Conservation (phyloP, 2,888 invertebrate genomes). For the Tethea ocularis region DNA sequence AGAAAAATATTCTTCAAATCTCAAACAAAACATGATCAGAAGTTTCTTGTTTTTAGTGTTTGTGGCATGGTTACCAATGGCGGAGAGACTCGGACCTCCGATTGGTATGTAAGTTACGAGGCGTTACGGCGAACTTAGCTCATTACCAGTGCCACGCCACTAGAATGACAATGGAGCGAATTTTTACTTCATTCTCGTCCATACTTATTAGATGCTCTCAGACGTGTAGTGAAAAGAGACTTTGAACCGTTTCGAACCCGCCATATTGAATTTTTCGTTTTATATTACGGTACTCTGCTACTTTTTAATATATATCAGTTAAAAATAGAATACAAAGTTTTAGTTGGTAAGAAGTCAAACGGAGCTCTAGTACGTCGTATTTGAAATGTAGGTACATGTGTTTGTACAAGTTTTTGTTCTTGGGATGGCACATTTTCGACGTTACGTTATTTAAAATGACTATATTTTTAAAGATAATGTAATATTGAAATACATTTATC, state of each 20-base stretch:
- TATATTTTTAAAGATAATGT: too few relatives aligned
- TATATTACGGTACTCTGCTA: constrained; percentile 25
- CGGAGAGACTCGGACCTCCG: constrained; percentile 49
- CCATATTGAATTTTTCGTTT: constrained; percentile 61
- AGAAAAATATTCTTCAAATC: constrained; percentile 37
- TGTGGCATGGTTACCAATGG: constrained; percentile 72
- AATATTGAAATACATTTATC: too few relatives aligned
- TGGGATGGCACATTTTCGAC: too few relatives aligned
- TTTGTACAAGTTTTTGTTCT: not conserved
- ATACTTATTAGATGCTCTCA: constrained; percentile 64
- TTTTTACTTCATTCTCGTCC: constrained; percentile 75
- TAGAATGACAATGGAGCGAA: constrained; percentile 76
- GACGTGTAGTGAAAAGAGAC: constrained; percentile 60
- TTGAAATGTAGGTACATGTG: not conserved
- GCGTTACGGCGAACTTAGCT: constrained; percentile 81
- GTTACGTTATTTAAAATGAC: too few relatives aligned
- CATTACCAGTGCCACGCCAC: constrained; percentile 74
- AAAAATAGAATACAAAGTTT: not conserved
- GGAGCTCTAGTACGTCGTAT: not conserved
- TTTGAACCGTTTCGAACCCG: constrained; percentile 49
- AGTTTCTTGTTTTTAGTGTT: constrained; percentile 67
- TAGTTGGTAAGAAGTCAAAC: not conserved
- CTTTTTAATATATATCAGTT: constrained; percentile 19
- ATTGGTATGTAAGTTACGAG: constrained; percentile 82
- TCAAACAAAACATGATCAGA: constrained; percentile 54